Base-by-base conservation (phyloP, 1,140 invertebrate genomes). In the Caenorhabditis briggsae region DNA sequence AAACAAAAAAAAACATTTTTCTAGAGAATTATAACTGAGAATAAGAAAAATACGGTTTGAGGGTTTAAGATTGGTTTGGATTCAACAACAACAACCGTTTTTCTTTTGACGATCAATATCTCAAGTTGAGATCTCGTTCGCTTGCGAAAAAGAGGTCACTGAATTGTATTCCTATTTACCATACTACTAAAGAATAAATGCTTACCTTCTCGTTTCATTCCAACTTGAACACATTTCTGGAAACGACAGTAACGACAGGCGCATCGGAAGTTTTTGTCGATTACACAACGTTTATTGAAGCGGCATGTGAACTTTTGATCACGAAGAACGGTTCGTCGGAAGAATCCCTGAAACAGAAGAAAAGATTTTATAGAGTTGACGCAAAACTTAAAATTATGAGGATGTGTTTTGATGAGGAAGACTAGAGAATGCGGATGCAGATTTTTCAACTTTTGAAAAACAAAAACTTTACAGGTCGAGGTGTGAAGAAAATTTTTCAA, bases 231-330 rank as follows among this genome's bases (percentile, higher is more conserved):
- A 91, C 93, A 94, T 90, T 94, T 94, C 86, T 94, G 93, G 89
- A 94, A 94, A 25, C 94, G 88, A 91, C 94, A 94, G 88, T 92
- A 94, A 11, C 94, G 93, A 90, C 94, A 94, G 2, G 91, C 91
- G 85, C 91, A 92, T 58, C 91, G 89, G 78, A 92, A 92, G 88
- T 92, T 92, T 82, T 92, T 92, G 93, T 98, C 97, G 50, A 99
- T 96, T 0, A 97, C 95, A 92, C 97, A 99, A 92, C 95, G 96
- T 91, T 97, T 94, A 90, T 95, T 96, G 93, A 97, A 97, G 93
- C 97, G 95, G 95, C 98, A 99, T 0, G 96, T 96, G 93, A 99
- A 99, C 8, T 96, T 94, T 93, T 99, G 97, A 93, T 97, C 98
- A 92, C 99, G 98, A 48, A 97, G 94, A 0, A 99, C 96, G 64